Base-by-base conservation (phyloP, 1,140 invertebrate species). In the Lasioglossum baleicum region DNA sequence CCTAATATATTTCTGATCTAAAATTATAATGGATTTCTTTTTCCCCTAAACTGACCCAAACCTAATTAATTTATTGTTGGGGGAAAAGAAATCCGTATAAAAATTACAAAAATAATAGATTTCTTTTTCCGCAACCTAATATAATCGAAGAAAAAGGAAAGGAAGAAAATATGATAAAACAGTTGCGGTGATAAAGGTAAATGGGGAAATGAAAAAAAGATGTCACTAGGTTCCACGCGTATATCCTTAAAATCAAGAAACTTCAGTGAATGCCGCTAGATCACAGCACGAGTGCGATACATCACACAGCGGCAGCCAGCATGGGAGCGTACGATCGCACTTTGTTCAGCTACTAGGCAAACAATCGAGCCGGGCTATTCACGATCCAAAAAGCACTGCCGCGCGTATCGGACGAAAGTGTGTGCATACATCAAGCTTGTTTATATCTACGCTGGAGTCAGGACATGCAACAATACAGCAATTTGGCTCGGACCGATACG, bases 401-500 rank as follows among this genome's bases (percentile, higher is more conserved):
- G 66, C 7, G 53, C 35, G 13, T 69, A 72, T 73, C 61, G 70
- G 56, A 31, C 22, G 58, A 78, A 81, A 68, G 22, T 70, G 44
- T 64, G 61, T 68, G 64, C 81, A 83, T 83, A 84, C 65, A 84
- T 87, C 82, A 84, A 77, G 78, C 77, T 81, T 84, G 75, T 87
- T 88, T 87, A 81, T 88, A 78, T 77, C 76, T 67, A 80, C 56
- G 65, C 11, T 56, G 70, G 83, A 81, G 73, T 71, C 73, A 64
- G 79, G 67, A 63, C 58, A 75, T 80, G 77, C 75, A 87, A 88
- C 88, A 88, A 88, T 88, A 82, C 82, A 67, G 82, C 88, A 89
- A 89, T 89, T 88, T 89, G 88, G 81, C 72, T 66, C 40, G 61
- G 65, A 63, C 80, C 53, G 87, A 88, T 88, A 87, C 66, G 66